Conservation (phyloP, 2,113 vertebrate genomes). For the Vulpes vulpes region DNA sequence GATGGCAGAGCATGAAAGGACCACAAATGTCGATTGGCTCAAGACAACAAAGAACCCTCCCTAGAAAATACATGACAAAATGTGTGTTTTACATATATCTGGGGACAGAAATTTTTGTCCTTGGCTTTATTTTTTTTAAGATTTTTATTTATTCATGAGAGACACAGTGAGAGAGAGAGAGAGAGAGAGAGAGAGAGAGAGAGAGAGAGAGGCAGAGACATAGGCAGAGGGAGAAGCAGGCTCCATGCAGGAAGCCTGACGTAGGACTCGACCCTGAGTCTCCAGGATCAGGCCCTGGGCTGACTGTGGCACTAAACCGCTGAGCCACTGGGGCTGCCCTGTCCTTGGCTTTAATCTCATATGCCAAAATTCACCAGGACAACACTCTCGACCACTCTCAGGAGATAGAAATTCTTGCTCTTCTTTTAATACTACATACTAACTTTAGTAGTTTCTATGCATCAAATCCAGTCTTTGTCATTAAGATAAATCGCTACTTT, state of each 20-base stretch:
- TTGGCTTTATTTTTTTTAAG: not conserved
- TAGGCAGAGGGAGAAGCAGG: too few species aligned
- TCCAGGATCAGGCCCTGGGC: too few species aligned
- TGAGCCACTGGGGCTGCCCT: too few species aligned
- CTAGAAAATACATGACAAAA: not conserved
- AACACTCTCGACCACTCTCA: not conserved
- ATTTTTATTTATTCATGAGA: too few species aligned
- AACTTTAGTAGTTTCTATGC: not conserved
- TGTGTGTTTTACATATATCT: not conserved
- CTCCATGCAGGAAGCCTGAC: too few species aligned
- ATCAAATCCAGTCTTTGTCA: not conserved
- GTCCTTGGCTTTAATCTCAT: not conserved
- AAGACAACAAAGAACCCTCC: not conserved
- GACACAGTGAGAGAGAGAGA: too few species aligned
- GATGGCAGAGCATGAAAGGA: not conserved
- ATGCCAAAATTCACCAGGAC: not conserved
- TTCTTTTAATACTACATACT: not conserved
- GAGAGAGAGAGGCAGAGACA: too few species aligned
- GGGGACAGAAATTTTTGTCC: not conserved
- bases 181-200: too few species aligned
- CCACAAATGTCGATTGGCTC: not conserved
- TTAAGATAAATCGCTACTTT: not conserved
- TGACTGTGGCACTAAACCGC: too few species aligned
- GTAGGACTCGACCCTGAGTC: too few species aligned
- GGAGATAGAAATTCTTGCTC: not conserved